Conservation (phyloP, 2,888 invertebrate species). For the Drosophila austrosaltans region DNA sequence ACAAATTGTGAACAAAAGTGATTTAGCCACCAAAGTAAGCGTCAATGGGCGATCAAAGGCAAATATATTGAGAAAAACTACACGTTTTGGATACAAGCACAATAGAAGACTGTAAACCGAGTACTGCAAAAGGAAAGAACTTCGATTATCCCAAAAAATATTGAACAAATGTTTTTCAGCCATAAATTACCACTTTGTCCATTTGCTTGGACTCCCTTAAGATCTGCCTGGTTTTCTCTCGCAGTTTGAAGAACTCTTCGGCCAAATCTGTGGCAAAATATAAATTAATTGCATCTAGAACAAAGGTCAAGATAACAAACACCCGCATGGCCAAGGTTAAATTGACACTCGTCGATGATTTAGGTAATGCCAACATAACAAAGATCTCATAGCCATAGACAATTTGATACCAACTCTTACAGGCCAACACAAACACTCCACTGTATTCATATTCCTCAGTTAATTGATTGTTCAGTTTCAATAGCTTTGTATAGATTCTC, state of each 20-base stretch:
- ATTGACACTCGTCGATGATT: neutral
- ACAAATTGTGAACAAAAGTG: constrained; percentile 38
- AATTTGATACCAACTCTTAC: constrained; percentile 46
- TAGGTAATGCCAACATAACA: constrained; percentile 30
- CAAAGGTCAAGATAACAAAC: constrained; percentile 33
- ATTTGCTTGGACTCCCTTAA: constrained; percentile 18
- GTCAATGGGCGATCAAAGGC: constrained; percentile 42
- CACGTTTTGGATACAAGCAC: constrained; percentile 33
- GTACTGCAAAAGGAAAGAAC: neutral
- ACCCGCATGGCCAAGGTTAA: constrained; percentile 12
- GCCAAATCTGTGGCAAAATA: constrained; percentile 35
- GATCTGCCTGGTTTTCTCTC: constrained; percentile 16
- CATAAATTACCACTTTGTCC: constrained; percentile 23
- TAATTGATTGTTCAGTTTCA: neutral
- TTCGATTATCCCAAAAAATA: neutral
- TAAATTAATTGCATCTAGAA: constrained; percentile 33
- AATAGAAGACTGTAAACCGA: constrained; percentile 27
- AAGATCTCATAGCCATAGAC: constrained; percentile 41
- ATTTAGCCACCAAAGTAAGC: constrained; percentile 36
- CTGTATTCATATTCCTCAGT: constrained; percentile 15
- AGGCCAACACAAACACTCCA: constrained; percentile 28
- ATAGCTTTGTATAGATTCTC: constrained; percentile 19
- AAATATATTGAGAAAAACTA: constrained; percentile 39
- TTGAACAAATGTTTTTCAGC: neutral
- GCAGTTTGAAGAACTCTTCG: constrained; percentile 17